Base-by-base conservation (phyloP, 2,797 vertebrate genomes). In the Podarcis lilfordi region DNA sequence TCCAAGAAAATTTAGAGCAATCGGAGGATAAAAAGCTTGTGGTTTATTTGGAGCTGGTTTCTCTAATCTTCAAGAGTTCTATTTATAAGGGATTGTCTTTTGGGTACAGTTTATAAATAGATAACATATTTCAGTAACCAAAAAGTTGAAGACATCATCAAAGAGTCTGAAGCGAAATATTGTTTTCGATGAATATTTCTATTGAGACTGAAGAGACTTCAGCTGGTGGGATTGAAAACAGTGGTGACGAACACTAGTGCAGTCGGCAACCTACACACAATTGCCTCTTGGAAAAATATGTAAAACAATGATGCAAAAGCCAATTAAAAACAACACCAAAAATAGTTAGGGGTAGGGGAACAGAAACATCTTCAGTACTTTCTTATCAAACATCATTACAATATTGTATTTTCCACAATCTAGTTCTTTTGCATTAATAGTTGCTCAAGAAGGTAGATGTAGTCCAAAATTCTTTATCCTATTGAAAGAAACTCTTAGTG, bases 81-180 rank as follows among this genome's bases (percentile, higher is more conserved):
- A 84, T 84, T 92, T 4, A 69, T 86, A 71, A 92, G 59, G 3
- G 1, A 82, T 86, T 45, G 76, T 5, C 8, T 75, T 86, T 8
- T 76, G n/a, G 21, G 23, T 84, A 25, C 1, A 79, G 13, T 19
- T 17, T 32, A 61, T 13, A 89, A 89, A 89, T 32, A 85, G 72
- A 55, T 85, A 77, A 72, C 5, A 45, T 76, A 1, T 84, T 89
- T 86, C 55, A 40, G 5, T 82, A 15, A 50, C 13, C 19, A 21
- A 17, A 7, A 85, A 27, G 25, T 21, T 72, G 32, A 78, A 85
- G 1, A 37, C 87, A 3, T 80, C 61, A 43, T 11, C 27, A 2
- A 78, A 66, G 0, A 1, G 0, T 84, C 64, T 85, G 27, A 85
- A 1, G 59, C 21, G 40, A 87, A 50, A 68, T 37, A 29, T 27